Percentiles rank a stretch among this genome's conserved stretches.
Evolutionary conservation across 2,888 invertebrate genomes (phyloP).

Genomic region (Tetranychus piercei): DNA sequence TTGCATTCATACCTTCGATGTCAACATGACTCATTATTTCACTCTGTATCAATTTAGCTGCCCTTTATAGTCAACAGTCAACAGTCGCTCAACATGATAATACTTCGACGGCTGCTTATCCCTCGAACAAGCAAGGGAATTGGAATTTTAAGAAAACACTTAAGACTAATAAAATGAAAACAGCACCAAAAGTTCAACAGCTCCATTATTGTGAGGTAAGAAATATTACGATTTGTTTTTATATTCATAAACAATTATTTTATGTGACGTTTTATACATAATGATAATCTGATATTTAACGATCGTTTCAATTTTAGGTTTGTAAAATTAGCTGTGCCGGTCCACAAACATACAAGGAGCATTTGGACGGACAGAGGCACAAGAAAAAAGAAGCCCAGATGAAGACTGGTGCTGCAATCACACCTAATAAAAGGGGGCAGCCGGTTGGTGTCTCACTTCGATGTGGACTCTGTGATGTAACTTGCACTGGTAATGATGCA

Average conservation of each 20-base stretch:
- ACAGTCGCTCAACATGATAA: constrained; percentile 23
- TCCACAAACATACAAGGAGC: constrained; percentile 81
- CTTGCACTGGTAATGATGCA: constrained; percentile 94
- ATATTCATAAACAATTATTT: too few species aligned
- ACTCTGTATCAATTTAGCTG: not conserved
- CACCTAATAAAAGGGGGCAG: constrained; percentile 25
- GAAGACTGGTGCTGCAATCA: constrained; percentile 21
- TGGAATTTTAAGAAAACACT: constrained; percentile 26
- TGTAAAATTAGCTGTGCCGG: constrained; percentile 96
- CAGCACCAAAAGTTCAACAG: constrained; percentile 73
- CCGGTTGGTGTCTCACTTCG: constrained; percentile 48
- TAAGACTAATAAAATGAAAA: constrained; percentile 50
- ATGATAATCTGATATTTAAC: not conserved
- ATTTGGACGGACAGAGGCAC: constrained; percentile 94
- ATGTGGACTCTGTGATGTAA: constrained; percentile 94
- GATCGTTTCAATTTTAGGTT: constrained; percentile 36
- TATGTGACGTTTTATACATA: too few species aligned
- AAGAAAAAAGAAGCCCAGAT: constrained; percentile 82
- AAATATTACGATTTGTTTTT: not conserved
- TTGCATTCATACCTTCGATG: too few species aligned
- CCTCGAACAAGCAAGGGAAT: constrained; percentile 22
- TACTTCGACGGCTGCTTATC: constrained; percentile 23
- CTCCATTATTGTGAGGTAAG: constrained; percentile 74
- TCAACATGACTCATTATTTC: not conserved
- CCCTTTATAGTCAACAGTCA: constrained; percentile 23